A percentile compares a stretch with the other conserved stretches of the same genome.
Evolutionary conservation across 2,113 vertebrate genomes (phyloP).

Genomic region (Platysternon megacephalum): DNA sequence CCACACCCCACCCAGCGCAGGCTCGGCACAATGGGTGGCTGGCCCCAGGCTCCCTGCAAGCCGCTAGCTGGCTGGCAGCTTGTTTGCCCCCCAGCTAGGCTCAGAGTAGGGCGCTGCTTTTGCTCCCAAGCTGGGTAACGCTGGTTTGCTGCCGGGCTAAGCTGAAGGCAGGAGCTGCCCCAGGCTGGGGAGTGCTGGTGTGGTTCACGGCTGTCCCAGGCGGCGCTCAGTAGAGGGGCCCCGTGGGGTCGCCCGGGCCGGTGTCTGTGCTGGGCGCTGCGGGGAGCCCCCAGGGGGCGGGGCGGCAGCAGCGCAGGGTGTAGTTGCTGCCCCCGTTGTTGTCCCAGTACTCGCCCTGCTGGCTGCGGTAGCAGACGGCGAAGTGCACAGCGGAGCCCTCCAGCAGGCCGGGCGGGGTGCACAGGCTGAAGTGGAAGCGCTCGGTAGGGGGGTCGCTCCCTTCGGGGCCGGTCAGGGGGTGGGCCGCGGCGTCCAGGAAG

Average conservation of each 20-base stretch:
- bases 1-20: neutral
- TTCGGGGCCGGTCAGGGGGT: constrained; percentile 27
- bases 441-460: constrained; percentile 30
- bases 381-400: constrained; percentile 82
- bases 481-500: constrained; percentile 81
- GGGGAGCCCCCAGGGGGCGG: neutral
- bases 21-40: too few species aligned
- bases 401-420: constrained; percentile 79
- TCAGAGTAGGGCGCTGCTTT: too few species aligned
- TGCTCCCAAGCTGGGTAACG: too few species aligned
- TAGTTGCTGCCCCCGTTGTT: constrained; percentile 90
- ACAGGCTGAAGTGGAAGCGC: constrained; percentile 83
- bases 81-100: neutral
- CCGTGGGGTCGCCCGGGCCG: neutral
- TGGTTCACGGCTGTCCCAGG: neutral
- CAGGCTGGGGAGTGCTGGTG: neutral
- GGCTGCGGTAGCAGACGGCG: constrained; percentile 82
- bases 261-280: neutral
- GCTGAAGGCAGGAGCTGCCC: neutral
- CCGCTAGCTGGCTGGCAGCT: too few species aligned
- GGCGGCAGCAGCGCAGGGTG: constrained; percentile 72
- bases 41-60: too few species aligned
- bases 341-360: constrained; percentile 89
- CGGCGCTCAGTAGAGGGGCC: neutral
- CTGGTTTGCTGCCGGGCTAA: neutral